These are phyloP conservation scores for Furcifer pardalis DNA, from an alignment of 2,797 vertebrate species.

Conservation along the genomic window DNA sequence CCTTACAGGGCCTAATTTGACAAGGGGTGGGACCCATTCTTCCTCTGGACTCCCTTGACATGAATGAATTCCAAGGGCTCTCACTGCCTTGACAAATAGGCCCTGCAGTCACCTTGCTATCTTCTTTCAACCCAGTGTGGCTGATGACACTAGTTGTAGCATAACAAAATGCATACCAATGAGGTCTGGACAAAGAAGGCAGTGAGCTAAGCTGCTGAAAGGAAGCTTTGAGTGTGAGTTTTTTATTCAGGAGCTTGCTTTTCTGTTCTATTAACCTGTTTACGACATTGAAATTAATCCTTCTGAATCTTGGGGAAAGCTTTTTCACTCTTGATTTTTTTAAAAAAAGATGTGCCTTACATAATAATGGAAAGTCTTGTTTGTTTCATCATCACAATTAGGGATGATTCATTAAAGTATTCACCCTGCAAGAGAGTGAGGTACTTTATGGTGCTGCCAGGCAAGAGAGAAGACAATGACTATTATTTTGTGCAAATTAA, in stretches of 20 bases:
- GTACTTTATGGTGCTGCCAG: too few species aligned
- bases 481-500: too few species aligned
- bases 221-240: slow-evolving; percentile 18
- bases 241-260: slow-evolving; percentile 33
- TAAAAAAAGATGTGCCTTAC: neutral
- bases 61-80: neutral
- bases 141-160: slow-evolving; percentile 1
- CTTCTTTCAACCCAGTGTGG: neutral
- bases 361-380: too few species aligned
- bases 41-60: neutral
- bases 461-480: too few species aligned
- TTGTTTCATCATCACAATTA: too few species aligned
- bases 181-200: neutral
- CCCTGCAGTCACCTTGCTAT: neutral
- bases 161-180: neutral
- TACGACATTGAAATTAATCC: neutral
- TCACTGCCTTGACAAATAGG: neutral
- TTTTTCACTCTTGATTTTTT: slow-evolving; percentile 6
- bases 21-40: slow-evolving; percentile 24
- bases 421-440: too few species aligned
- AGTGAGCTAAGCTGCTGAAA: slow-evolving; percentile 43
- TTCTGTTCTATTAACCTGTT: slow-evolving; percentile 34
- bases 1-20: neutral
- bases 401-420: too few species aligned
- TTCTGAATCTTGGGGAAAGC: neutral